Base-by-base conservation (phyloP, 2,113 vertebrate genomes). In the Rousettus leschenaultii region DNA sequence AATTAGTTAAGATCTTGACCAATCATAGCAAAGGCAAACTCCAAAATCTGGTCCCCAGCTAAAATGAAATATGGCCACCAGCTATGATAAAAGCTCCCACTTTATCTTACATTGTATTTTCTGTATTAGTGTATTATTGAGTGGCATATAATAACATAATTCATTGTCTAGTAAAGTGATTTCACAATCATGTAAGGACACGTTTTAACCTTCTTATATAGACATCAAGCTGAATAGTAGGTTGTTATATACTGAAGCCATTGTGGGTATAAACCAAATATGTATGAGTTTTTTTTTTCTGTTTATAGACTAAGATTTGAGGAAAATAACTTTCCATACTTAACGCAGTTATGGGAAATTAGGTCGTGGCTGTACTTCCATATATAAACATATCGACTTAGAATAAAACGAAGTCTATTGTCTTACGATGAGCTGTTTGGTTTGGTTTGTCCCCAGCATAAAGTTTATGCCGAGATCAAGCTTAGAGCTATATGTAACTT, bases 1-100 rank as follows among this genome's bases (percentile, higher is more conserved):
- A 98, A 98, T 99, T 98, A 99, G 98, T 97, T 98, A 98, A 98
- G 97, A 98, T 98, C 97, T 97, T 97, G 96, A 97, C 96, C 96
- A 98, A 98, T 98, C 97, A 98, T 28, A 98, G 97, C 85, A 89
- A 77, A 98, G 97, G 98, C 96, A 98, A 97, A 68, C 87, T 96
- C 55, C 92, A 97, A 98, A 98, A 94, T 96, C 94, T 88, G 96
- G 86, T 98, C 93, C 97, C 97, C 16, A 95, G 98, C 26, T 88
- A 97, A 98, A 95, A 70, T n/a, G 89, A 97, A 98, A 55, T 19
- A 48, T 11, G 78, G 61, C 43, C 78, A 75, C 73, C 28, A 59
- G 30, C 48, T 40, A 94, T 77, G 92, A 97, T 94, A 93, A 96
- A 97, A 91, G 97, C 92, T 95, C 95, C 79, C 70, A 68, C 78